Percentiles rank a stretch among this genome's conserved stretches.
Conservation (phyloP, 2,797 vertebrate species). For the Acridotheres tristis region DNA sequence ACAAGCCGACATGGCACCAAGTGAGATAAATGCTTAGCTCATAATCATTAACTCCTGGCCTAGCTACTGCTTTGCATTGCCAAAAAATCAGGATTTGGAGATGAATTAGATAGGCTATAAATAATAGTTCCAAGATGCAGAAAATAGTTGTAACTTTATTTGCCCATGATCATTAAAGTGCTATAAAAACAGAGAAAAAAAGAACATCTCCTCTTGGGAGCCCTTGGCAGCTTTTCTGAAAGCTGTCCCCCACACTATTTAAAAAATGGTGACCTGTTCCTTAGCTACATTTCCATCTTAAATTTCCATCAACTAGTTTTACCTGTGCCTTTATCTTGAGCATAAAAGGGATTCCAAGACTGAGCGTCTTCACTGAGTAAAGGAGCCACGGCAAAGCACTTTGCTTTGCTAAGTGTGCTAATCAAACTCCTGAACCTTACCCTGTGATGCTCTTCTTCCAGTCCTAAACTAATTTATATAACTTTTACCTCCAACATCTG, state of each 20-base stretch:
- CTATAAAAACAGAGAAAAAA: not conserved
- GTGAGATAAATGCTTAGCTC: constrained; percentile 69
- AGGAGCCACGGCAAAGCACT: not conserved
- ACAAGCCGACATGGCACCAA: constrained; percentile 57
- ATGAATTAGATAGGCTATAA: constrained; percentile 32
- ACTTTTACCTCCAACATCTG: not conserved
- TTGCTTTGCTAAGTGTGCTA: not conserved
- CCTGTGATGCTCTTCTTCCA: not conserved
- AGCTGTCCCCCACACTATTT: not conserved
- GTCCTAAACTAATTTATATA: not conserved
- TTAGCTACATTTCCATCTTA: not conserved
- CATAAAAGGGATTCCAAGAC: not conserved
- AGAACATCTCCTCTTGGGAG: not conserved
- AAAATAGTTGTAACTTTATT: constrained; percentile 42
- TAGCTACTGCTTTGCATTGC: not conserved
- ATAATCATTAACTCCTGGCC: constrained; percentile 70
- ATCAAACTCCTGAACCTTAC: not conserved
- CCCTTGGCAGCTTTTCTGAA: not conserved
- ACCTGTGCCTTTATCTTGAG: not conserved
- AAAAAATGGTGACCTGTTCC: not conserved
- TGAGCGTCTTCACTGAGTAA: not conserved
- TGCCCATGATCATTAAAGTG: not conserved
- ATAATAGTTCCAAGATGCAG: not conserved
- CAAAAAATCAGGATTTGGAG: constrained; percentile 30
- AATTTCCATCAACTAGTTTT: not conserved